Conservation (phyloP, 2,888 invertebrate genomes). For the Pyrrhosoma nymphula region DNA sequence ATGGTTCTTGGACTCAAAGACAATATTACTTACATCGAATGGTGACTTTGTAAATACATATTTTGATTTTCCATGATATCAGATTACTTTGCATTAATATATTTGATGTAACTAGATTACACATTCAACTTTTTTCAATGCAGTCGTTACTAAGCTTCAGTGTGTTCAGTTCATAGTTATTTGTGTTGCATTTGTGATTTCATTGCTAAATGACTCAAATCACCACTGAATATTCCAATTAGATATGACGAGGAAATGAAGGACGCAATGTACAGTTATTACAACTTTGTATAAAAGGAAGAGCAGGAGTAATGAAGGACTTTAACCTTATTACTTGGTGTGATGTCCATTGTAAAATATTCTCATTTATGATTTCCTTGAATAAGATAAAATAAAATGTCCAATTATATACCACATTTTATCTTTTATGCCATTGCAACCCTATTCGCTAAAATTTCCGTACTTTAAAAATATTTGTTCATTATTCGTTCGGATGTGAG, state of each 20-base stretch:
- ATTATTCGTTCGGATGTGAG: not conserved
- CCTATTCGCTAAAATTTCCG: not conserved
- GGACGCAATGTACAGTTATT: not conserved
- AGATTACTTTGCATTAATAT: not conserved
- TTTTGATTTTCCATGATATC: not conserved
- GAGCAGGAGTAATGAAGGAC: not conserved
- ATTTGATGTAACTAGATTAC: not conserved
- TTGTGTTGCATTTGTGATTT: not conserved
- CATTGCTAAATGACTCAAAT: not conserved
- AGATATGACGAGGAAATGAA: not conserved
- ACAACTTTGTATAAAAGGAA: not conserved
- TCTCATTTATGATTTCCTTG: not conserved
- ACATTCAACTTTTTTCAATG: not conserved
- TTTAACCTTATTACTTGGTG: not conserved
- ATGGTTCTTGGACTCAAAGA: not conserved
- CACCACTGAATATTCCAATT: not conserved
- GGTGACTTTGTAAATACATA: not conserved
- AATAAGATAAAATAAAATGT: not conserved
- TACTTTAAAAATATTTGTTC: not conserved
- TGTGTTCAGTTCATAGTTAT: not conserved
- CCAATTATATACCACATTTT: not conserved
- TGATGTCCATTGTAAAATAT: not conserved
- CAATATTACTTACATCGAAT: not conserved
- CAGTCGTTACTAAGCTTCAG: not conserved
- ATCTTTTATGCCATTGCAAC: not conserved